Evolutionary conservation across 2,888 invertebrate species (phyloP).

Genomic region (Lordiphosa andalusiaca): DNA sequence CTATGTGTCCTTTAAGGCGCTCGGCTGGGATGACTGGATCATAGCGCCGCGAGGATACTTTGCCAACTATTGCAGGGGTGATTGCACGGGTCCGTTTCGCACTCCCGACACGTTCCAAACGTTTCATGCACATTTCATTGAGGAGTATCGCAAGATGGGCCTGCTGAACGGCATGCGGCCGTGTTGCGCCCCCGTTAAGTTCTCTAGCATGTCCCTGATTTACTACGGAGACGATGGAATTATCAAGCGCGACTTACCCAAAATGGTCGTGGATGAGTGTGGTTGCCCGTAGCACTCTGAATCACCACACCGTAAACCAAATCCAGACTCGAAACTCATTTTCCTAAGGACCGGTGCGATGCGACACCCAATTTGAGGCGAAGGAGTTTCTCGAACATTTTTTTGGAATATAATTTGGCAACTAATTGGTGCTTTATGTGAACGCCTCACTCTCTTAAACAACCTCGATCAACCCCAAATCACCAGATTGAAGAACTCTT

Average conservation of each 20-base stretch:
- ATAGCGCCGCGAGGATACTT: conserved; percentile 94
- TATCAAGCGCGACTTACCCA: conserved; percentile 95
- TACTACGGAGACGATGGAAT: conserved; percentile 93
- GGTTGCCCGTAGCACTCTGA: conserved; percentile 88
- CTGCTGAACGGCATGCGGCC: conserved; percentile 90
- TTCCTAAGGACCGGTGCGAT: not conserved
- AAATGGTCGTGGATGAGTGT: conserved; percentile 98
- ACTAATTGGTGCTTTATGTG: no score
- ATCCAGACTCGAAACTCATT: not conserved
- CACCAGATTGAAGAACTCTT: no score
- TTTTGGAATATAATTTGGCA: no score
- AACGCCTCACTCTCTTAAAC: no score
- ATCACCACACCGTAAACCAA: conserved; percentile 11
- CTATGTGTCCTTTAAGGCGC: conserved; percentile 93
- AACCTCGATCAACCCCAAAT: no score
- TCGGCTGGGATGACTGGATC: conserved; percentile 98
- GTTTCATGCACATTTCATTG: conserved; percentile 94
- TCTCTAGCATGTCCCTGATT: conserved; percentile 94
- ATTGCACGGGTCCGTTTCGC: conserved; percentile 88
- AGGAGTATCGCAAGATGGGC: conserved; percentile 91
- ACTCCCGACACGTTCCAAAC: conserved; percentile 91
- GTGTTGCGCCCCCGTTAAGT: conserved; percentile 95
- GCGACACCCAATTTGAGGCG: no score
- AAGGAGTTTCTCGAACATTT: no score
- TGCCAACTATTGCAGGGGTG: conserved; percentile 96